Base-by-base conservation (phyloP, 2,113 vertebrate species). In the Phylloscopus trochiloides region DNA sequence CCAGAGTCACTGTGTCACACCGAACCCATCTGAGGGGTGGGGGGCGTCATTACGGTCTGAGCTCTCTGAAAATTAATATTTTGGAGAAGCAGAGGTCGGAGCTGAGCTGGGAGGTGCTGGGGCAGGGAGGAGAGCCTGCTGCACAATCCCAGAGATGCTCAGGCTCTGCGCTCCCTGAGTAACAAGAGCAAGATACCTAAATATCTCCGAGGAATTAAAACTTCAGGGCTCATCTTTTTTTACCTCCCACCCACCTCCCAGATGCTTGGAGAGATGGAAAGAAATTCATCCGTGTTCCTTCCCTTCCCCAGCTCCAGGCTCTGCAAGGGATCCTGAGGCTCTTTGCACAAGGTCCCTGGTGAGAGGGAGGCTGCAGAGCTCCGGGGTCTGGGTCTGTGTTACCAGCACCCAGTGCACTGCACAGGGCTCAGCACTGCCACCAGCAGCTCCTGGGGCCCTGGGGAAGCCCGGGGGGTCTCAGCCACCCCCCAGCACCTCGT, bases 151-250 rank as follows among this genome's bases (percentile, higher is more conserved):
- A 2, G 90, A n/a, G 71, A 51, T 10, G 42, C 74, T 91, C 86
- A 38, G 71, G 88, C 79, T 87, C 80, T 40, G 55, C 61, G 3
- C 68, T 84, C 83, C 72, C 83, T 59, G 84, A 90, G 85, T 87
- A 94, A 84, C 95, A 92, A 54, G 95, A 97, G 91, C 94, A 83
- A 77, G 86, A 70, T 83, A 93, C 91, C 91, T 94, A 96, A 95
- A 94, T 95, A 96, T 92, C 96, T 96, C 91, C 0, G 8, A 96
- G 89, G 83, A 88, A 92, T 94, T 94, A 74, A 95, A 95, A 94
- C 94, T 95, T 90, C 92, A 95, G 95, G 89, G 91, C 94, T 95
- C 88, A 66, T 87, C 85, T 97, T 97, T 97, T 95, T 95, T 95
- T 94, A 90, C 94, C 81, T 95, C 81, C 95, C 94, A 50, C 93